phyloP scores from a whole-genome alignment of 2,888 invertebrate genomes.

The Sturmia bella region DNA sequence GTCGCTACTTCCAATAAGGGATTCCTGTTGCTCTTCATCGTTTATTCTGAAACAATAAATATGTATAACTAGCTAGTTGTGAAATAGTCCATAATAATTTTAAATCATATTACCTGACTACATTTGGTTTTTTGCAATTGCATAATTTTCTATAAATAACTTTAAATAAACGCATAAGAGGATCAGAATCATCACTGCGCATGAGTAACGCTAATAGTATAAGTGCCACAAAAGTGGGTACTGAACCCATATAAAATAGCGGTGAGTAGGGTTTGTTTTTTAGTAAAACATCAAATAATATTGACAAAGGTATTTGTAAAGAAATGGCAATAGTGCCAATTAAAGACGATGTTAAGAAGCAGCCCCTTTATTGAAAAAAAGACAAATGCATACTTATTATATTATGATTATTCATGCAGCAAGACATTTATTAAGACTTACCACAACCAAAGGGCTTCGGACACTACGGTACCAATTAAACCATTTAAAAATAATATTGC shows the following conservation, averaged over 20 bases:
- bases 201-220: constrained; percentile 86
- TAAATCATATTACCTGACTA: constrained; percentile 77
- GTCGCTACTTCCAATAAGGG: constrained; percentile 83
- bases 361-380: constrained; percentile 86
- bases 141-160: constrained; percentile 80
- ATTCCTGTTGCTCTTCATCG: constrained; percentile 86
- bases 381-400: not conserved
- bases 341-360: constrained; percentile 94
- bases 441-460: constrained; percentile 97
- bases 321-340: constrained; percentile 94
- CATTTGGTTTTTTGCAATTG: constrained; percentile 78
- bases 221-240: constrained; percentile 87
- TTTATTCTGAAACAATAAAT: constrained; percentile 79
- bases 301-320: constrained; percentile 93
- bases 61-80: not conserved
- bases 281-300: constrained; percentile 90
- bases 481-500: constrained; percentile 91
- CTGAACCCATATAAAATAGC: constrained; percentile 89
- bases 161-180: constrained; percentile 84
- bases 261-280: constrained; percentile 86
- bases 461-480: constrained; percentile 93
- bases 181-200: constrained; percentile 92
- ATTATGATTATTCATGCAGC: not conserved
- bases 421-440: constrained; percentile 80
- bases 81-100: not conserved